A percentile compares a stretch with the other conserved stretches of the same genome.
Conservation (phyloP, 2,888 invertebrate genomes). For the Dinocampus coccinellae region DNA sequence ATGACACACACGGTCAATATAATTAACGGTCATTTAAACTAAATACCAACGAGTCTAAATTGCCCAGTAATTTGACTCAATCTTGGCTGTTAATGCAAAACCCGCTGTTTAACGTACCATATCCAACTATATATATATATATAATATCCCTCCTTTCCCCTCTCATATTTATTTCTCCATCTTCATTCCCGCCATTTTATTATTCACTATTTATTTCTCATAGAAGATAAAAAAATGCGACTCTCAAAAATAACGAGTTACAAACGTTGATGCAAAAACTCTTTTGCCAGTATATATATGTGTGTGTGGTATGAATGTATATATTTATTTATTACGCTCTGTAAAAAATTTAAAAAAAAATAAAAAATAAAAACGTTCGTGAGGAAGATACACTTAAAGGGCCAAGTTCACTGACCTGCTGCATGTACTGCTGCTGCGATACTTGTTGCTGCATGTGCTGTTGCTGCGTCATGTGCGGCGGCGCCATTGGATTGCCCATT, state of each 20-base stretch:
- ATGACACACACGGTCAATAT: conserved; percentile 38
- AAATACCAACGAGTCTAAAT: conserved; percentile 44
- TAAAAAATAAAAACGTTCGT: background rate
- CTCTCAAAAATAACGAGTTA: background rate
- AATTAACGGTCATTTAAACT: conserved; percentile 47
- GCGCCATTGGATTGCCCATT: conserved; percentile 65
- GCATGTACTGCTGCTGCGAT: conserved; percentile 68
- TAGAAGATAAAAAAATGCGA: background rate
- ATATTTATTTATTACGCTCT: background rate
- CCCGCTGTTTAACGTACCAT: conserved; percentile 42
- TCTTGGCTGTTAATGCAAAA: conserved; percentile 45
- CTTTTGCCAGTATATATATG: background rate
- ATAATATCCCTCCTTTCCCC: background rate
- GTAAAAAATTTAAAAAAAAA: background rate
- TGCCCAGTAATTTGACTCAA: conserved; percentile 50
- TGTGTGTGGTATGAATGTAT: too few relatives aligned
- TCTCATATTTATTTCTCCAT: background rate
- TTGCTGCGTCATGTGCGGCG: conserved; percentile 64
- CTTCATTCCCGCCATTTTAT: background rate
- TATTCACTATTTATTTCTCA: conserved; percentile 9
- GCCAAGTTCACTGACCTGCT: conserved; percentile 63
- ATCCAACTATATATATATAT: too few relatives aligned
- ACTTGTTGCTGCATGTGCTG: conserved; percentile 66
- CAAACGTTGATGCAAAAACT: conserved; percentile 2
- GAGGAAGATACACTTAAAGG: conserved; percentile 16